phyloP scores from a whole-genome alignment of 2,888 invertebrate genomes.

The Rhyacophila evoluta region DNA sequence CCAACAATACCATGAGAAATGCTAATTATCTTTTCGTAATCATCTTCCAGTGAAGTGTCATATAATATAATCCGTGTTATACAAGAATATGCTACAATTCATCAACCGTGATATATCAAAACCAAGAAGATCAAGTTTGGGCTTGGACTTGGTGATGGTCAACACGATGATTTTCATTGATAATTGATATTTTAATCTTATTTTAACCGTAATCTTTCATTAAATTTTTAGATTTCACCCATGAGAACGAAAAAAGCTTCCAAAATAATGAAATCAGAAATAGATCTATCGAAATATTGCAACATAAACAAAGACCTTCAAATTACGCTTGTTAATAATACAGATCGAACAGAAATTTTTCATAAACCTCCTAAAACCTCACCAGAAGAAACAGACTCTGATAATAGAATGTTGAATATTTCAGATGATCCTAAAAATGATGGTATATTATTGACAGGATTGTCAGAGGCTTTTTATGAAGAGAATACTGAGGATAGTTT shows the following conservation, averaged over 20 bases:
- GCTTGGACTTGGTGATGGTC: not conserved
- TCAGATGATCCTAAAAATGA: not conserved
- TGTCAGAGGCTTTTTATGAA: not conserved
- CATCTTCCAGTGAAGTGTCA: not conserved
- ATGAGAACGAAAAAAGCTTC: not conserved
- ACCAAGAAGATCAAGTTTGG: not conserved
- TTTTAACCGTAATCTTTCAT: no score
- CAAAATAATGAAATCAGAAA: not conserved
- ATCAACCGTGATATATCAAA: not conserved
- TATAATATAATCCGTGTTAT: not conserved
- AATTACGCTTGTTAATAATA: not conserved
- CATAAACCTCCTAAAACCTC: not conserved
- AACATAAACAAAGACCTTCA: conserved; percentile 1
- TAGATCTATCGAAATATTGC: not conserved
- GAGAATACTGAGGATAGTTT: not conserved
- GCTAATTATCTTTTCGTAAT: no score
- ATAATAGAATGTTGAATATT: not conserved
- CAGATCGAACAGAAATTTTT: not conserved
- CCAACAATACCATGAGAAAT: no score
- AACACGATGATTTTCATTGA: not conserved
- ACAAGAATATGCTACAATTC: no score
- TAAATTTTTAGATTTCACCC: not conserved
- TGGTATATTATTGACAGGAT: not conserved
- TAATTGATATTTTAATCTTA: not conserved
- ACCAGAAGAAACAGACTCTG: no score